phyloP scores from a whole-genome alignment of 1,140 invertebrate species.

The Stratiolaelaps scimitus region DNA sequence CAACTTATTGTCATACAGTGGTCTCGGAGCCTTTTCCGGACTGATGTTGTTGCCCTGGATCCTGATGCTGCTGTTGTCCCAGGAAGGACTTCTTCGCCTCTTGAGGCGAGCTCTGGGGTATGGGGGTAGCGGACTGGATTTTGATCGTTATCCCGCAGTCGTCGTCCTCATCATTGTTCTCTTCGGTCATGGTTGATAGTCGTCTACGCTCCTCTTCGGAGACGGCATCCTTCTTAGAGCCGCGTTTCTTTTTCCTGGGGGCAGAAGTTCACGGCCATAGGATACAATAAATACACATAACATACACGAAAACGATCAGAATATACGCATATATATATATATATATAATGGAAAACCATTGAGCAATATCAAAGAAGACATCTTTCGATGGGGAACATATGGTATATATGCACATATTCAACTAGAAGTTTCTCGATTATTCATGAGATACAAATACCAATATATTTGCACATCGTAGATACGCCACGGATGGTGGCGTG shows the following conservation, averaged over 20 bases:
- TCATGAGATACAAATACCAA: no score
- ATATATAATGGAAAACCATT: no score
- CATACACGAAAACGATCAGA: no score
- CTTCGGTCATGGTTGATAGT: constrained; percentile 50
- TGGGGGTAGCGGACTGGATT: constrained; percentile 43
- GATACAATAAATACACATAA: background rate
- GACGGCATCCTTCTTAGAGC: constrained; percentile 47
- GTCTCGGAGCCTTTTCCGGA: constrained; percentile 20
- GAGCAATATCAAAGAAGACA: no score
- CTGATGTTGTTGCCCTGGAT: background rate
- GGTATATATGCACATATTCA: no score
- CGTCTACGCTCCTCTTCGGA: constrained; percentile 47
- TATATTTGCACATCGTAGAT: no score
- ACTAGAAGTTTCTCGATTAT: no score
- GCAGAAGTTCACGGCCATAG: background rate
- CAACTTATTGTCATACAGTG: constrained; percentile 29
- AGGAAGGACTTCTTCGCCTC: constrained; percentile 23
- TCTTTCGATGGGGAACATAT: no score
- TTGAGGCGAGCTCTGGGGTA: constrained; percentile 31
- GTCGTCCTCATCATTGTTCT: constrained; percentile 49
- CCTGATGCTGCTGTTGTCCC: background rate
- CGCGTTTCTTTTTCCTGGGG: constrained; percentile 43
- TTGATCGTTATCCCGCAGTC: constrained; percentile 50
- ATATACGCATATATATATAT: no score
- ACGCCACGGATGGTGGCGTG: no score